Base-by-base conservation (phyloP, 1,140 invertebrate genomes). In the Hypothenemus hampei region DNA sequence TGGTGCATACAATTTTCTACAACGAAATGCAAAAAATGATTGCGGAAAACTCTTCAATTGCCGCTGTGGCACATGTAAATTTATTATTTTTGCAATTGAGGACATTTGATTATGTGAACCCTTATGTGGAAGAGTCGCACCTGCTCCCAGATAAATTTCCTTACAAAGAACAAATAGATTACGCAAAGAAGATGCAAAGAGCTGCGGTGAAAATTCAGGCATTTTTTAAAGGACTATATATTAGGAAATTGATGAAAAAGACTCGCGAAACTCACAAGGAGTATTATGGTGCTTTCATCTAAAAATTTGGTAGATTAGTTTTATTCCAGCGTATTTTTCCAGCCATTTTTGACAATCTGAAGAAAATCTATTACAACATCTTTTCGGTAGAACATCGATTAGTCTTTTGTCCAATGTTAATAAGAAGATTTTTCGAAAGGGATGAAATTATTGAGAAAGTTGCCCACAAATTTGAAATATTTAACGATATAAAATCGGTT, bases 1-100 rank as follows among this genome's bases (percentile, higher is more conserved):
- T 31, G 4, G 55, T 71, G 31, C 69, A 71, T 22, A 22, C 52
- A 4, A 44, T n/a, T 1, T 71, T 72, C 29, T 23, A 64, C 4
- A 39, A 65, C 33, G 50, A 53, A 51, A 20, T 65, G 0, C 4
- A 24, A 13, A 45, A 56, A 33, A 21, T 40, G 2, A 20, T 62
- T 3, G 6, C 23, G 3, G 41, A 50, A 15, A 49, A 46, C n/a
- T 15, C 8, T 39, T 7, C 19, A 13, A 13, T 15, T 20, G 19
- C 40, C 5, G 40, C 22, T 3, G 6, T 53, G 8, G 18, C 43
- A 11, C 8, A 7, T 13, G 13, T 46, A 7, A 45, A 45, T 3
- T 19, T 54, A 1, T 10, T 54, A 31, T 51, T 51, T 41, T 20
- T 51, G 7, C 21, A 51, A 40, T 21, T 54, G 7, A 45, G 24